Evolutionary conservation across 2,113 vertebrate species (phyloP), one percentile per base, ranked within the genome.

Genomic region (human (Homo sapiens)): DNA sequence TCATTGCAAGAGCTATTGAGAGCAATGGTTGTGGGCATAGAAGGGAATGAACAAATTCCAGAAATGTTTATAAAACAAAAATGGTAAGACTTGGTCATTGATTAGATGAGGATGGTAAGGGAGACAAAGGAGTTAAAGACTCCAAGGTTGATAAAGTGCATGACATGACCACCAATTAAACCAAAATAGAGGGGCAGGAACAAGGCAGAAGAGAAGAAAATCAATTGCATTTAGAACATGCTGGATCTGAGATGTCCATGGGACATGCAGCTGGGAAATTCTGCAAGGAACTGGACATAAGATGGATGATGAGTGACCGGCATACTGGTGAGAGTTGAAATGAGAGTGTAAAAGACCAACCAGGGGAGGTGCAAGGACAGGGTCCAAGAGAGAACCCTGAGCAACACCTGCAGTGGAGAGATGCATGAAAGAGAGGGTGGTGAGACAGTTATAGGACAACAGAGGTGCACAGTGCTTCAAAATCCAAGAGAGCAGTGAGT

Each of bases 351-450:
- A 16, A 68, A 83, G 32, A 32, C 48, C 76, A 72, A 18, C 5
- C 8, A 80, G 32, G 55, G 13, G 48, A 66, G 13, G 32, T 6
- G 1, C 20, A 8, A 30, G 17, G 86, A 55, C 16, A 6, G 23
- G 6, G 5, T 70, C 9, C 5, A 22, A 79, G 43, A 55, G 40
- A 59, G 27, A 32, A 35, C 17, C 3, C 64, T 13, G 38, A 16
- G 43, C 6, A 11, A 14, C 38, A 43, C 52, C 70, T n/a, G 0
- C 38, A 23, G 18, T 9, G 52, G 86, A 66, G 8, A 35, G 72
- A 27, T 9, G 5, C n/a, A 18, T n/a, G 3, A 8, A 72, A 50
- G 18, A 64, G 16, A 5, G 5, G 2, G 0, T 16, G 23, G 16
- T 9, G 22, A 59, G n/a, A 18, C 0, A 50, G 35, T 40, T 30